Base-by-base conservation (phyloP, 2,888 invertebrate genomes). In the Conus canariensis region DNA sequence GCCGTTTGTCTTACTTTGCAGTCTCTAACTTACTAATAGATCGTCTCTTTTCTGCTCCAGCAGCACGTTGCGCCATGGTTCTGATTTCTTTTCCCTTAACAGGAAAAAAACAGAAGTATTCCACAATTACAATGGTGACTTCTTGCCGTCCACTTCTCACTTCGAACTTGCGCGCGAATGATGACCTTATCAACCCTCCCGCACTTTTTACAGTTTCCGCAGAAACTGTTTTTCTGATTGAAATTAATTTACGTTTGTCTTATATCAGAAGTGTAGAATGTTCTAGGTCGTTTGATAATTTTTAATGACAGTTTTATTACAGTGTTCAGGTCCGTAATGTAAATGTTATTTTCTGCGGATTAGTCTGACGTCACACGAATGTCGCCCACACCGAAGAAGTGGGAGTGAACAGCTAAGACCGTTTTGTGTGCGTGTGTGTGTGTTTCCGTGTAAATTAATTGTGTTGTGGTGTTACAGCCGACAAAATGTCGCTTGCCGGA, bases 401-500 rank as follows among this genome's bases (percentile, higher is more conserved):
- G 90, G 89, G 90, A 91, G 90, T 90, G 88, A 88, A 59, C 74
- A 83, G 67, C 60, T 74, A n/a, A 87, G 86, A 89, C 77, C 56
- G 87, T 80, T 85, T 87, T 30, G 67, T 80, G 90, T 86, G 89
- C 60, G 67, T 89, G 82, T 90, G 80, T 89, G 88, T 88, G 85
- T 88, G 82, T 83, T 83, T 58, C 56, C 58, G 82, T 83, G 82
- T 83, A 56, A 58, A 22, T 56, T 83, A 83, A 58, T 56, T 22
- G 77, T 77, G 82, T 83, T 25, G 82, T 9, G 16, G 58, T 25
- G 67, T 4, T 30, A 82, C 58, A 85, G 25, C 88, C 88, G 77
- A 67, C 90, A 96, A 96, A 96, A 99, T 99, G 99, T 99, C 99
- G 97, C 98, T 99, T 97, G 99, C 99, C 95, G 99, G 99, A 95